Conservation (phyloP, 2,113 vertebrate species). For the Brachionichthys hirsutus region DNA sequence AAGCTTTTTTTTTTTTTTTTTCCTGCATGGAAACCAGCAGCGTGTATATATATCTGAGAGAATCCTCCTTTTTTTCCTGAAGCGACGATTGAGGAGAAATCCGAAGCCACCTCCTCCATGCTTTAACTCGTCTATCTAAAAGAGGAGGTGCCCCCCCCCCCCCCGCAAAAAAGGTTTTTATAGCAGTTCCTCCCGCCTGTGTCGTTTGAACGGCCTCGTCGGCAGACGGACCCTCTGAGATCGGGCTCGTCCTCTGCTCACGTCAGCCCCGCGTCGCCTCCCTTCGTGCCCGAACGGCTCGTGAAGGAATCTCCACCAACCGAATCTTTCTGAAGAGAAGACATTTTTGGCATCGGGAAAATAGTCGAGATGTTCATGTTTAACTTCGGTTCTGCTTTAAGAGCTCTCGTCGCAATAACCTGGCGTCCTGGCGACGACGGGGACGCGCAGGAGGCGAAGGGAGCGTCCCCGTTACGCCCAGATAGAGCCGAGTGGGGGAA, state of each 20-base stretch:
- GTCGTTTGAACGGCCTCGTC: conserved; percentile 81
- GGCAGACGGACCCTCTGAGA: conserved; percentile 81
- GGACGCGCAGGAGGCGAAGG: conserved; percentile 3
- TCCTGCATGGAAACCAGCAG: conserved; percentile 44
- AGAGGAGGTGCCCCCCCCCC: too few species aligned
- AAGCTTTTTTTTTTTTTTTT: conserved; percentile 55
- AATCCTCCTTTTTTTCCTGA: conserved; percentile 27
- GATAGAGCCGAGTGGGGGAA: conserved; percentile 5
- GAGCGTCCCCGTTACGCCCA: conserved; percentile 8
- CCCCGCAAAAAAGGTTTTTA: background rate
- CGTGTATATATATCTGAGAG: conserved; percentile 13
- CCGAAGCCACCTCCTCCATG: conserved; percentile 5
- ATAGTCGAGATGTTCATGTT: too few species aligned
- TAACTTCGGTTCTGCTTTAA: background rate
- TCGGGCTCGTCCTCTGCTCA: conserved; percentile 81
- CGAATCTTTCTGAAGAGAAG: conserved; percentile 1
- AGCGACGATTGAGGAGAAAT: conserved; percentile 28
- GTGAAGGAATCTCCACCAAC: conserved; percentile 4
- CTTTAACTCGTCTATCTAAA: background rate
- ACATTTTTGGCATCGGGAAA: too few species aligned
- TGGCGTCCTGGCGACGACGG: conserved; percentile 12
- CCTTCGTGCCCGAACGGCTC: conserved; percentile 1
- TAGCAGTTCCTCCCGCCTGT: conserved; percentile 78
- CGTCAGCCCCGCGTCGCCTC: conserved; percentile 58
- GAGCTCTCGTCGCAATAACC: conserved; percentile 26